phyloP scores from a whole-genome alignment of 2,113 vertebrate species.

The Notarius lentiginosus region DNA sequence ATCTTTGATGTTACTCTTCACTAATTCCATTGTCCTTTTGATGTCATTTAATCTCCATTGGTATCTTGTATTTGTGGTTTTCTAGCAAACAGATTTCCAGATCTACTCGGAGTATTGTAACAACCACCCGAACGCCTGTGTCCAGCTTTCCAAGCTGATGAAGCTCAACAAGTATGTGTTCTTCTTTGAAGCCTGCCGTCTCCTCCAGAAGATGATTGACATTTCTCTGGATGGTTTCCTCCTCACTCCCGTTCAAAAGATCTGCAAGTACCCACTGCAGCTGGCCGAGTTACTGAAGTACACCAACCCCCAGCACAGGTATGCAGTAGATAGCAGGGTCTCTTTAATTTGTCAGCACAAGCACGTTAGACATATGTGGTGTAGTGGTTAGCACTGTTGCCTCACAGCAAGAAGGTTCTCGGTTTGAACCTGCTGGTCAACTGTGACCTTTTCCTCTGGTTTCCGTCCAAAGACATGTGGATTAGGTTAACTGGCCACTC shows the following conservation, averaged over 20 bases:
- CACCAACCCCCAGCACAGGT: conserved; percentile 94
- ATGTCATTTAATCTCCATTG: too few relatives aligned
- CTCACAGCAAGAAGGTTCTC: too few relatives aligned
- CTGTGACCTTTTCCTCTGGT: too few relatives aligned
- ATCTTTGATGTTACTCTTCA: not conserved
- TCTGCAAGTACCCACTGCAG: conserved; percentile 97
- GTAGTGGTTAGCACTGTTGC: too few relatives aligned
- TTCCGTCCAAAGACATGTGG: too few relatives aligned
- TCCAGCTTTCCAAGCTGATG: conserved; percentile 88
- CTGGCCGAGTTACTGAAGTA: conserved; percentile 95
- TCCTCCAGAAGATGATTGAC: conserved; percentile 97
- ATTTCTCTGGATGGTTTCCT: conserved; percentile 94
- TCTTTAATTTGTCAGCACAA: not conserved
- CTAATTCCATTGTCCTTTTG: not conserved
- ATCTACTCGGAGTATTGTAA: conserved; percentile 98
- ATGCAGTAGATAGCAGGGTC: not conserved
- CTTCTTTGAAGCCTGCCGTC: conserved; percentile 94
- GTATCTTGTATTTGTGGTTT: not conserved
- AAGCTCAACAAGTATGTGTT: conserved; percentile 93
- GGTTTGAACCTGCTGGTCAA: too few relatives aligned
- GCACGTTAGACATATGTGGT: not conserved
- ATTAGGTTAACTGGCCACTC: too few relatives aligned
- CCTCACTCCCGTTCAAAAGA: conserved; percentile 95
- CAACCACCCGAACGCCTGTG: conserved; percentile 92
- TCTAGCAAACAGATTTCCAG: conserved; percentile 93